Conservation (phyloP, 2,113 vertebrate species). For the Balaenoptera acutorostrata region DNA sequence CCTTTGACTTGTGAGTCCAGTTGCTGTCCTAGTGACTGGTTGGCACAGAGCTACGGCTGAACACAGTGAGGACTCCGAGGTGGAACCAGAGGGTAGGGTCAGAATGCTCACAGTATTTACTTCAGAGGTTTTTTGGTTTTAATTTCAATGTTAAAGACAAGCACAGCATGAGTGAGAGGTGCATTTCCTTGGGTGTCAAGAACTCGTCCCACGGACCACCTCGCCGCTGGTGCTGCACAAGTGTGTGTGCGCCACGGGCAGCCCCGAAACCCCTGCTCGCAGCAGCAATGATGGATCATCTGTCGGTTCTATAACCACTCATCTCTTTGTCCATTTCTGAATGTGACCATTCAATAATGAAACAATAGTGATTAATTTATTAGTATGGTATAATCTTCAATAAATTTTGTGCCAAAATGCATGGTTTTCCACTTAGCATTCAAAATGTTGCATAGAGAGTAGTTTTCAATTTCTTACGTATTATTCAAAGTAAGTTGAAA, state of each 20-base stretch:
- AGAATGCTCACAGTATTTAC: conserved; percentile 10
- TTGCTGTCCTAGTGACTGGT: not conserved
- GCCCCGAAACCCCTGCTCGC: not conserved
- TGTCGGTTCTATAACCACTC: not conserved
- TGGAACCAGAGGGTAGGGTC: not conserved
- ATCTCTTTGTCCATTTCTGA: conserved; percentile 42
- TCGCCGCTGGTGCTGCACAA: not conserved
- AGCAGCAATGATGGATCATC: not conserved
- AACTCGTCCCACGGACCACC: conserved; percentile 7
- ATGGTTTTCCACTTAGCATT: conserved; percentile 80
- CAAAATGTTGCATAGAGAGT: conserved; percentile 73
- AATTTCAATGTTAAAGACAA: conserved; percentile 12
- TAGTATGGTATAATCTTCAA: conserved; percentile 60
- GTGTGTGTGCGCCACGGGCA: not conserved
- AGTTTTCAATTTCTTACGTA: conserved; percentile 72
- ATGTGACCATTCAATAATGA: conserved; percentile 48
- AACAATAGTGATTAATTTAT: conserved; percentile 67
- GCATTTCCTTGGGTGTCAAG: not conserved
- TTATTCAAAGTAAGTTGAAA: conserved; percentile 69
- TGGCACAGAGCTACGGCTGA: not conserved
- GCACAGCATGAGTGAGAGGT: conserved; percentile 25
- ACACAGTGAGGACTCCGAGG: not conserved
- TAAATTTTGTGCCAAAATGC: conserved; percentile 83
- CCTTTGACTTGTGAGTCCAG: not conserved
- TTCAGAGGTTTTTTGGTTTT: conserved; percentile 8